Percentiles rank a stretch among this genome's conserved stretches.
Evolutionary conservation across 2,888 invertebrate genomes (phyloP).

Genomic region (Lasioglossum pauxillum): DNA sequence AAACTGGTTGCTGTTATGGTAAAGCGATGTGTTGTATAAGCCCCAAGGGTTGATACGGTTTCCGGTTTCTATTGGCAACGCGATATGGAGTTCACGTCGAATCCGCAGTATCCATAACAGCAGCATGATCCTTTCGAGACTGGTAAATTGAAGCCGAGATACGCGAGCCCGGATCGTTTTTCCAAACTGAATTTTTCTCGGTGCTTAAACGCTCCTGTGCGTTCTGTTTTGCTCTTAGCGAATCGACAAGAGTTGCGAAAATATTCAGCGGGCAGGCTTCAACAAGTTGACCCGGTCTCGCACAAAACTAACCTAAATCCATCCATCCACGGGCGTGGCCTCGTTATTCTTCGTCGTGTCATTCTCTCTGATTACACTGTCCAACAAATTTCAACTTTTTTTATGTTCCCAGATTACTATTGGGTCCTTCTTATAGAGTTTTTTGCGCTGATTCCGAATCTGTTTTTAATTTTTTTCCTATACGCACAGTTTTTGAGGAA

Average conservation of each 20-base stretch:
- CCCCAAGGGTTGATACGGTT: conserved; percentile 68
- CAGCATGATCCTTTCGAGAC: conserved; percentile 69
- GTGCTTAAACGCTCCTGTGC: conserved; percentile 60
- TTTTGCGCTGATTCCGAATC: too few relatives aligned
- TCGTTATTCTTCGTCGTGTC: not conserved
- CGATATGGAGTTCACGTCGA: conserved; percentile 68
- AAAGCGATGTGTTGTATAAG: conserved; percentile 58
- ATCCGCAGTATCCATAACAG: conserved; percentile 73
- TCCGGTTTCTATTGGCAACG: conserved; percentile 73
- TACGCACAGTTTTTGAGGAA: too few relatives aligned
- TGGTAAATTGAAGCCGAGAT: conserved; percentile 70
- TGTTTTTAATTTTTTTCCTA: too few relatives aligned
- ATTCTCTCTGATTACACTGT: too few relatives aligned
- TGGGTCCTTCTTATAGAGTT: too few relatives aligned
- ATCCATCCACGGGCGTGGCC: not conserved
- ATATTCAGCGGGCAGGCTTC: conserved; percentile 10
- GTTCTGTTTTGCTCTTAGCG: conserved; percentile 1
- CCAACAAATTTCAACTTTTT: too few relatives aligned
- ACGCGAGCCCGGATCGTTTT: conserved; percentile 69
- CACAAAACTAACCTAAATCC: not conserved
- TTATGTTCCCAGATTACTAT: too few relatives aligned
- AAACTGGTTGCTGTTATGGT: conserved; percentile 55
- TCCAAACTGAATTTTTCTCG: conserved; percentile 71
- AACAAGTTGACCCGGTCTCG: not conserved
- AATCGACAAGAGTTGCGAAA: conserved; percentile 16